Evolutionary conservation across 2,888 invertebrate species (phyloP).

Genomic region (Hypena proboscidalis): DNA sequence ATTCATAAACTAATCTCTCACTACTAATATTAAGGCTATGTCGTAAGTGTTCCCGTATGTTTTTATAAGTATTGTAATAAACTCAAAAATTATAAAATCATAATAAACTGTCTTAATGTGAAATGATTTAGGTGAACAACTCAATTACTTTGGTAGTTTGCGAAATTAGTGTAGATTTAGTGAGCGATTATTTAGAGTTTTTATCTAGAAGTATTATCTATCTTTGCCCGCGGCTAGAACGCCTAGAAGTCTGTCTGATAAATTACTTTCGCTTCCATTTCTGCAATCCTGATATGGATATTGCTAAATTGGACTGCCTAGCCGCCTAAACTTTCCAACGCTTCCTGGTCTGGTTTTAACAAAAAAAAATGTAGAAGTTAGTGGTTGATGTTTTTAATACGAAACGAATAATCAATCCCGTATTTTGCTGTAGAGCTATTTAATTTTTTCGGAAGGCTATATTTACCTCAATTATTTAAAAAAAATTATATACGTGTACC

Average conservation of each 20-base stretch:
- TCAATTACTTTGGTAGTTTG: conserved; percentile 22
- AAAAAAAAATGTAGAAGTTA: no score
- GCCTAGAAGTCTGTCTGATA: conserved; percentile 1
- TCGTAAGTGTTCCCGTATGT: no score
- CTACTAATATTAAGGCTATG: no score
- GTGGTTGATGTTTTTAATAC: no score
- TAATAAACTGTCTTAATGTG: no score
- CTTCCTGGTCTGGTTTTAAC: background rate
- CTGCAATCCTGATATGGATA: conserved; percentile 6
- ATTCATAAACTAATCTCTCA: no score
- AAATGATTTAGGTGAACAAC: conserved; percentile 14
- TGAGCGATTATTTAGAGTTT: background rate
- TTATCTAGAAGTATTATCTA: conserved; percentile 4
- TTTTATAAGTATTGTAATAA: no score
- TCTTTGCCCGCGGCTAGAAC: conserved; percentile 5
- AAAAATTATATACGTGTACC: background rate
- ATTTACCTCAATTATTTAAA: no score
- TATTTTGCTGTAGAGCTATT: no score
- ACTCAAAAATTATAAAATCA: no score
- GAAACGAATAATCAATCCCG: no score
- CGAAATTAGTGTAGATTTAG: conserved; percentile 1
- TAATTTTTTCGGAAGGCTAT: no score
- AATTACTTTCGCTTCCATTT: conserved; percentile 13
- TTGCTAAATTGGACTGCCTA: conserved; percentile 8
- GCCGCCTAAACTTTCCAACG: conserved; percentile 8